These are phyloP conservation scores for Gorsachius magnificus DNA, from an alignment of 2,797 vertebrate genomes.

Conservation along the genomic window DNA sequence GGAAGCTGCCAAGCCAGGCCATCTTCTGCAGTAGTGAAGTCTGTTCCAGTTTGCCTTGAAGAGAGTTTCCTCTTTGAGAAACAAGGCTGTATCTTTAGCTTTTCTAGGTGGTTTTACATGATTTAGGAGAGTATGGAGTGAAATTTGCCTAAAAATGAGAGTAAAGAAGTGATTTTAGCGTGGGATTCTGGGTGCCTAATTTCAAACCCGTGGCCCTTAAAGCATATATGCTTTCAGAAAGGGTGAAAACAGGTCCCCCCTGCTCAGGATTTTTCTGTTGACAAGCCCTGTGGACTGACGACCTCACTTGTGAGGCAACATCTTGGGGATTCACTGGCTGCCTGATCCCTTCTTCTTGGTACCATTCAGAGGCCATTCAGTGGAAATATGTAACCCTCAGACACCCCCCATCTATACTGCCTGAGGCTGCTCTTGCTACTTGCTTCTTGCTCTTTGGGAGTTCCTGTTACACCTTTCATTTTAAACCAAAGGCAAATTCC, in stretches of 20 bases:
- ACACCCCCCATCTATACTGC: background rate
- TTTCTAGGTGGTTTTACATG: background rate
- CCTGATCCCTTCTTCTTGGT: background rate
- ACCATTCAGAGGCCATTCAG: background rate
- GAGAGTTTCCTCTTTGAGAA: background rate
- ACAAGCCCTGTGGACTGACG: background rate
- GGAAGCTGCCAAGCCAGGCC: background rate
- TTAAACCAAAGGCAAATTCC: background rate
- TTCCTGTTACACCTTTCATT: background rate
- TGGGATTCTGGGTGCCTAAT: background rate
- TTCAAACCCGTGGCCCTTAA: background rate
- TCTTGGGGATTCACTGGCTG: fast-evolving
- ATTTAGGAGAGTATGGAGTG: background rate
- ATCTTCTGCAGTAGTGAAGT: background rate
- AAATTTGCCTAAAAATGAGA: background rate
- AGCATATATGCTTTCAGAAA: background rate
- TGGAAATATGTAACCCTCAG: background rate
- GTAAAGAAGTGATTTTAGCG: background rate
- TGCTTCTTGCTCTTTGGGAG: background rate
- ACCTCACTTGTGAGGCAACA: fast-evolving
- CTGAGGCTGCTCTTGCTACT: background rate
- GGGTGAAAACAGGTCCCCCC: background rate
- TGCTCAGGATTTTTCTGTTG: background rate
- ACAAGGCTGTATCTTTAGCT: background rate
- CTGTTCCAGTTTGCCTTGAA: background rate